Evolutionary conservation across 1,140 invertebrate genomes (phyloP), one percentile per base, ranked within the genome.

Genomic region (Drosophila biarmipes): DNA sequence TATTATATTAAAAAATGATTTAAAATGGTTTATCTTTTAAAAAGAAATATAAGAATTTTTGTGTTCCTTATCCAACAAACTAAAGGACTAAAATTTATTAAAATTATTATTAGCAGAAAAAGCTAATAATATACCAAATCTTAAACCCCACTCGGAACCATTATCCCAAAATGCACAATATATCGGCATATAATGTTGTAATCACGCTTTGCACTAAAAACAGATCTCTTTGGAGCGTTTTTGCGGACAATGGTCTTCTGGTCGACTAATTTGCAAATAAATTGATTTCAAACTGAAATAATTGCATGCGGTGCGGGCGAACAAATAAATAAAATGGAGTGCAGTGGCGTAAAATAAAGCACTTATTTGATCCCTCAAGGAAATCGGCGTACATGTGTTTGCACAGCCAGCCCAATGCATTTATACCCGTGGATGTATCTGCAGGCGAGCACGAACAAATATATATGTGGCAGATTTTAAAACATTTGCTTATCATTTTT

Each of bases 401-500:
- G 46, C 24, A 62, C 21, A 61, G 27, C 38, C 56, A 35, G 10
- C 19, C 52, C 6, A 21, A 62, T 61, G 19, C 57, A 24, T 24
- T n/a, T 6, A 12, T 29, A 29, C 8, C 29, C 29, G 21, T 14
- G n/a, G 24, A 24, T 6, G 27, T 34, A 0, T 5, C 6, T 4
- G 11, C 15, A 57, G 19, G 49, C 15, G 8, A 10, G 10, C 6
- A 19, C n/a, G 29, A 43, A 42, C 14, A 46, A 31, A n/a, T 52
- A 59, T 42, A 57, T 42, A 56, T 31, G 17, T 42, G 7, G 40
- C n/a, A 19, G 71, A 62, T 59, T 73, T 69, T 38, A 69, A 69
- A 48, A 55, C 66, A 69, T 69, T 69, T 69, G 66, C 63, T 69
- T 69, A 69, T 69, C 66, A 69, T 56, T 69, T 69, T 69, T 69